phyloP scores from a whole-genome alignment of 2,888 invertebrate species.

The Andrena flavipes region DNA sequence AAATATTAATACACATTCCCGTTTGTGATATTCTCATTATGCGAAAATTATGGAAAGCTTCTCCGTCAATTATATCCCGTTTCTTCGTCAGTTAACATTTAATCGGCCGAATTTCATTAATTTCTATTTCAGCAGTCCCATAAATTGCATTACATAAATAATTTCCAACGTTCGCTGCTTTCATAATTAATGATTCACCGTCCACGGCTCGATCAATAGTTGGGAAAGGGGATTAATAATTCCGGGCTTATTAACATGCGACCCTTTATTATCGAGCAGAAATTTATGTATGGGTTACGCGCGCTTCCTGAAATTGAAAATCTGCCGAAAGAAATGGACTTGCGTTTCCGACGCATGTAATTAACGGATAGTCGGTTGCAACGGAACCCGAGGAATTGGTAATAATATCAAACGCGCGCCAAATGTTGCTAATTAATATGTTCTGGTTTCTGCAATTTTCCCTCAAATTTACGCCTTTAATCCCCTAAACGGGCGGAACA shows the following conservation, averaged over 20 bases:
- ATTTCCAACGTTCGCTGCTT: slow-evolving; percentile 27
- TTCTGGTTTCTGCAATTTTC: neutral
- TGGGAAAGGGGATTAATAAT: slow-evolving; percentile 41
- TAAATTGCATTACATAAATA: slow-evolving; percentile 44
- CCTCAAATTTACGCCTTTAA: slow-evolving; percentile 3
- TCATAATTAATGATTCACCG: slow-evolving; percentile 53
- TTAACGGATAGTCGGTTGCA: slow-evolving; percentile 28
- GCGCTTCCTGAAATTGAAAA: slow-evolving; percentile 18
- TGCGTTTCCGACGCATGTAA: slow-evolving; percentile 25
- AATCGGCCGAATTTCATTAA: slow-evolving; percentile 29
- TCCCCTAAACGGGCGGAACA: neutral
- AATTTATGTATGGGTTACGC: slow-evolving; percentile 17
- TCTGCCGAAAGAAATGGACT: neutral
- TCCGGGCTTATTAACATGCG: slow-evolving; percentile 45
- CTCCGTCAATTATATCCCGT: neutral
- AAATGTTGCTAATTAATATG: slow-evolving; percentile 48
- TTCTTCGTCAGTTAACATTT: neutral
- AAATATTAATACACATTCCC: neutral
- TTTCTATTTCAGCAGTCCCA: slow-evolving; percentile 6
- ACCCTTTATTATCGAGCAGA: slow-evolving; percentile 37
- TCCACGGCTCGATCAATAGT: slow-evolving; percentile 40
- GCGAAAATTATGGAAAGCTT: neutral
- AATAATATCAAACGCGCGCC: slow-evolving; percentile 8
- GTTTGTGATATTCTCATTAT: neutral
- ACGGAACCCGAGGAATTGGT: neutral